These are phyloP conservation scores for Thelaira solivaga DNA, from an alignment of 2,888 invertebrate genomes.

Conservation along the genomic window DNA sequence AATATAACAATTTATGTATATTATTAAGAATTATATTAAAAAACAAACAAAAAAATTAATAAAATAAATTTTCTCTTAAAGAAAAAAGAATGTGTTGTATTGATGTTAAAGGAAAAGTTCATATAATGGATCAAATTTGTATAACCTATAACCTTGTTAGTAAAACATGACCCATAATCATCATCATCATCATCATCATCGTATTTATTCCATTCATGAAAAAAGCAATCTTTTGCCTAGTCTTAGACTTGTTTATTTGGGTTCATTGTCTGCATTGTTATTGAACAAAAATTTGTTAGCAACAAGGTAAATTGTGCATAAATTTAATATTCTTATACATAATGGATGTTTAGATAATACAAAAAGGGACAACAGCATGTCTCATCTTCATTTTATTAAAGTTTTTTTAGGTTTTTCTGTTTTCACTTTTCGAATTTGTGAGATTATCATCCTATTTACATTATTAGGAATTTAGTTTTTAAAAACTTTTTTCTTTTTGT, in stretches of 20 bases:
- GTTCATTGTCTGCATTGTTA: conserved; percentile 27
- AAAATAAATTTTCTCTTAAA: conserved; percentile 22
- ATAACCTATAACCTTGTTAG: conserved; percentile 2
- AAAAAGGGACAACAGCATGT: conserved; percentile 21
- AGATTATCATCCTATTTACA: background rate
- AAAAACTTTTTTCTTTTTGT: background rate
- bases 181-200: no score
- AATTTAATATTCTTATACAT: conserved; percentile 39
- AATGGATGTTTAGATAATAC: conserved; percentile 25
- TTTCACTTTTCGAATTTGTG: background rate
- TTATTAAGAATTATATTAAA: no score
- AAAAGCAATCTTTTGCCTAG: background rate
- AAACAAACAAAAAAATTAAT: conserved; percentile 23
- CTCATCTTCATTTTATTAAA: conserved; percentile 13
- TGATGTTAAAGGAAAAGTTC: background rate
- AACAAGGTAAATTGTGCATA: conserved; percentile 54
- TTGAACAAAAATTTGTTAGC: conserved; percentile 35
- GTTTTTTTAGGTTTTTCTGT: background rate
- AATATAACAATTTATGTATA: no score
- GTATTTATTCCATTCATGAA: background rate
- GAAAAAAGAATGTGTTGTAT: background rate
- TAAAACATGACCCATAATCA: conserved; percentile 8
- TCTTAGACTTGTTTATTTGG: background rate
- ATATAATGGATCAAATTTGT: background rate
- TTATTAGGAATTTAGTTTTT: background rate